Conservation (phyloP, 1,140 invertebrate species). For the Lordiphosa mommai region DNA sequence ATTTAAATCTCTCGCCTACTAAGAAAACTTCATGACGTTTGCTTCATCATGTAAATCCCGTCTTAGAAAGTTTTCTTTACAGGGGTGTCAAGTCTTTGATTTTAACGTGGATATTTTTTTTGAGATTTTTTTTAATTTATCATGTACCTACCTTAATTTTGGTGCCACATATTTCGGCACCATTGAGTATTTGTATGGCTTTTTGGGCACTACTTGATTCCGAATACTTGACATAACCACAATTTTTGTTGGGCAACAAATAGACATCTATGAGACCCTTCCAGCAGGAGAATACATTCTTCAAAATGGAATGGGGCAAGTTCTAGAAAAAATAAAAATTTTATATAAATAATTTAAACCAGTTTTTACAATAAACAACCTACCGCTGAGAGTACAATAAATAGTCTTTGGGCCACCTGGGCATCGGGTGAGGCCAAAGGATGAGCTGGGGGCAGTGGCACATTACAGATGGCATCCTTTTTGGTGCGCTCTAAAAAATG, state of each 20-base stretch:
- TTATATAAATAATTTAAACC: constrained; percentile 68
- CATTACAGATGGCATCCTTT: constrained; percentile 81
- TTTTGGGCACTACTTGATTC: constrained; percentile 86
- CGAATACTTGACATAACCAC: constrained; percentile 95
- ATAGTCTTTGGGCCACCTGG: constrained; percentile 72
- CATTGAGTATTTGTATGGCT: constrained; percentile 83
- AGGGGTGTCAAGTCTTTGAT: no score
- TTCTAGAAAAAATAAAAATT: constrained; percentile 88
- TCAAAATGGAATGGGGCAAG: constrained; percentile 88
- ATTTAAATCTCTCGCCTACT: no score
- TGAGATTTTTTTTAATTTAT: neutral
- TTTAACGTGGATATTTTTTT: no score
- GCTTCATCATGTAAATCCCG: no score
- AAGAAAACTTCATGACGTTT: no score
- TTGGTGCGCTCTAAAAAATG: constrained; percentile 56
- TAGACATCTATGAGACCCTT: constrained; percentile 96
- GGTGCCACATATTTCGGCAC: constrained; percentile 90
- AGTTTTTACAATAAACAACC: constrained; percentile 2
- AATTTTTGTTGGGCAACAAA: constrained; percentile 92
- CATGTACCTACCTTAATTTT: constrained; percentile 79
- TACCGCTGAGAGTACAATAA: constrained; percentile 76
- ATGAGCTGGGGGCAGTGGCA: constrained; percentile 86
- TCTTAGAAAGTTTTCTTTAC: no score
- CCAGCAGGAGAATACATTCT: constrained; percentile 94
- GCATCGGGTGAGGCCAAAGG: constrained; percentile 88